phyloP scores from a whole-genome alignment of 2,797 vertebrate species.

The Platyrinchus mystaceus region DNA sequence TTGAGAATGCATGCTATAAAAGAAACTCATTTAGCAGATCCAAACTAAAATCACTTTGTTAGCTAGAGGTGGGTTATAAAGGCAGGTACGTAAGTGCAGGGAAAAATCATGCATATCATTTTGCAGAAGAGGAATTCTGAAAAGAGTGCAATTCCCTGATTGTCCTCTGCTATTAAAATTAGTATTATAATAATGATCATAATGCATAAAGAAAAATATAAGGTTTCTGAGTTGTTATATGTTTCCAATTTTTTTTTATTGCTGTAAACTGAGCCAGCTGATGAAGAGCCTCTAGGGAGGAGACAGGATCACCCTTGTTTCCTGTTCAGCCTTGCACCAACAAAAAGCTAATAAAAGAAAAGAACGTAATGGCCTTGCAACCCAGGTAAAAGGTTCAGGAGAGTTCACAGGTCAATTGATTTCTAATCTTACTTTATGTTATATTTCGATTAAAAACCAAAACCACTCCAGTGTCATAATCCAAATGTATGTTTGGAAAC shows the following conservation, averaged over 20 bases:
- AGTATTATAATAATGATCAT: not conserved
- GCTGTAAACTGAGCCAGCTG: constrained; percentile 89
- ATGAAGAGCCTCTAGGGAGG: constrained; percentile 87
- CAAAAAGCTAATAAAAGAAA: constrained; percentile 90
- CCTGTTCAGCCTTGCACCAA: constrained; percentile 84
- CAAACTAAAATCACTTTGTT: not conserved
- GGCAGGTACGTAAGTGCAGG: not conserved
- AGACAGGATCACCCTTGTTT: constrained; percentile 71
- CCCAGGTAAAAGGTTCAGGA: constrained; percentile 84
- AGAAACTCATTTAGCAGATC: constrained; percentile 4
- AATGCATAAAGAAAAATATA: not conserved
- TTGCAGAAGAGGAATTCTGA: constrained; percentile 5
- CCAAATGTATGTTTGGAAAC: not conserved
- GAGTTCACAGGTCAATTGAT: constrained; percentile 76
- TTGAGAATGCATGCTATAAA: not conserved
- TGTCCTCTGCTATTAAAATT: not conserved
- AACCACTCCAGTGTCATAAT: not conserved
- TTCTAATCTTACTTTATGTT: constrained; percentile 64
- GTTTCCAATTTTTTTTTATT: constrained; percentile 69
- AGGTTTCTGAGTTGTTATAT: constrained; percentile 17
- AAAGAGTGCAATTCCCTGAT: not conserved
- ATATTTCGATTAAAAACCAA: constrained; percentile 47
- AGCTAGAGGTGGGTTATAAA: not conserved
- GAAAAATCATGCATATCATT: not conserved
- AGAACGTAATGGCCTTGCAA: constrained; percentile 86